Base-by-base conservation (phyloP, 2,113 vertebrate genomes). In the Varanus salvator region DNA sequence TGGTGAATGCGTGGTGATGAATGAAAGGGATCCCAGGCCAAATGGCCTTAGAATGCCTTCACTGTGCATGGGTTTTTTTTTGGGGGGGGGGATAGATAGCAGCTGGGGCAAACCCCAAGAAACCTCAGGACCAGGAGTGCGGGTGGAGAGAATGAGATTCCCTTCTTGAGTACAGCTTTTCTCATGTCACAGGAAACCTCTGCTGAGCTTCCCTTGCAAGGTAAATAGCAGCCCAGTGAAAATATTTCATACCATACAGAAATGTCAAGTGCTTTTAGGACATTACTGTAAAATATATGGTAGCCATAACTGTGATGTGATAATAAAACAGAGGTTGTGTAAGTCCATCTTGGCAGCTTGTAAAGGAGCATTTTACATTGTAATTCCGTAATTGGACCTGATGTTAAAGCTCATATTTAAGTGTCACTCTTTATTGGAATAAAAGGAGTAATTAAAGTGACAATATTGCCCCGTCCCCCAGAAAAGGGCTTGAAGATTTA, bases 221-320 rank as follows among this genome's bases (percentile, higher is more conserved):
- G 57, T 21, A 19, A 60, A 17, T 52, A n/a, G 31, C 19, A 54
- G 69, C 48, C 27, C 25, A 25, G 15, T 12, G 27, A 44, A 60
- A 84, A 64, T 31, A 27, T 86, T 66, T 77, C 12, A 60, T 77
- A 64, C 34, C 29, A 6, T 76, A 17, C 72, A 60, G 54, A 54
- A 90, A 44, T 78, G 69, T 21, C 84, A 48, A 86, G 23, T 52
- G 72, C 91, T 87, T 81, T 74, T 77, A 76, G 87, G 88, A 57
- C 9, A 78, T 86, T 2, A 14, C 27, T 2, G 6, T 78, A 72
- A 92, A 91, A 83, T 81, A 84, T 80, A 74, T 68, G 50, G 0
- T 57, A 86, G 86, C 76, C 31, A 0, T 83, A 85, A 88, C 25
- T 29, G 17, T 23, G 52, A 25, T 69, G 15, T 72, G 84, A 21